These are phyloP conservation scores for Eumaeus atala DNA, from an alignment of 1,140 invertebrate genomes.

Conservation along the genomic window DNA sequence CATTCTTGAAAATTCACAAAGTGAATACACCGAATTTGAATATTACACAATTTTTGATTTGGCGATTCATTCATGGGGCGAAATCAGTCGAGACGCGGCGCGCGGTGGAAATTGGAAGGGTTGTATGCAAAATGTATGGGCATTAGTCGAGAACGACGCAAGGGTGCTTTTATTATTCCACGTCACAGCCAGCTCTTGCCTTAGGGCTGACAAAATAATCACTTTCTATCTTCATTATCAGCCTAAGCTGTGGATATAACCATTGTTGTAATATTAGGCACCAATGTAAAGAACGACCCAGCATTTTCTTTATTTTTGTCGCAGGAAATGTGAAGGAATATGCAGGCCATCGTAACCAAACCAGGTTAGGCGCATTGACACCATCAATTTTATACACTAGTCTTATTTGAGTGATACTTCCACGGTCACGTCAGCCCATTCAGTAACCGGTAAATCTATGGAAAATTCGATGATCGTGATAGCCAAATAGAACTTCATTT, in stretches of 20 bases:
- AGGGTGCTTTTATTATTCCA: constrained; percentile 53
- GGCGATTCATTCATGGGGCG: constrained; percentile 6
- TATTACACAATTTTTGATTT: constrained; percentile 6
- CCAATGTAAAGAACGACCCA: no score
- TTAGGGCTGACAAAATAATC: constrained; percentile 6
- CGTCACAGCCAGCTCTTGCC: constrained; percentile 50
- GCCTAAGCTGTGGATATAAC: neutral
- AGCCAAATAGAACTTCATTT: no score
- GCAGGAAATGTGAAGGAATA: no score
- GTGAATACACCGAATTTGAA: neutral
- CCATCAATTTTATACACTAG: no score
- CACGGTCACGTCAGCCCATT: no score
- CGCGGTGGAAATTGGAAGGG: constrained; percentile 31
- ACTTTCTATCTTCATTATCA: neutral
- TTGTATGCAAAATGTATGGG: constrained; percentile 58
- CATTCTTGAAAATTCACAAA: neutral
- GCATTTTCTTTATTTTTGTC: no score
- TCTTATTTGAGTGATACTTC: no score
- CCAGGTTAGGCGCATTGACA: no score
- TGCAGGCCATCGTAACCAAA: no score
- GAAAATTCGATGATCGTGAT: no score
- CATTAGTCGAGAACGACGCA: constrained; percentile 32
- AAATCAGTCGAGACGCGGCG: constrained; percentile 24
- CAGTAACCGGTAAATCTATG: no score
- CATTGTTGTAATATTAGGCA: no score